phyloP scores from a whole-genome alignment of 92 coral and sea anemone species.

The Pocillopora meandrina region DNA sequence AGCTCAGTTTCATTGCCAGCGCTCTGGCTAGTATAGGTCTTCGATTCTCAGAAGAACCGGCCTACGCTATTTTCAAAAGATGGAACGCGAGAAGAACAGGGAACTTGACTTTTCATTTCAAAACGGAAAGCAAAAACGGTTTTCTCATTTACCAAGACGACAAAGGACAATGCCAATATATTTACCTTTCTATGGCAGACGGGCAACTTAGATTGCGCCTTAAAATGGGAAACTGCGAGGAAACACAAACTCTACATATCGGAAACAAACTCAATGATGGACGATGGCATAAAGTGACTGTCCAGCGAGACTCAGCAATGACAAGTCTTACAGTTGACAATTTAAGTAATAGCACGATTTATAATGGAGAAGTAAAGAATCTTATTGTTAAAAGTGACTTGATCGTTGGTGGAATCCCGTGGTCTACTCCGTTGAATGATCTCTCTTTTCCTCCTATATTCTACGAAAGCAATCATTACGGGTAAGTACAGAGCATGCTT shows the following conservation, averaged over 20 bases:
- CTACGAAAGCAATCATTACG: slow-evolving; percentile 9
- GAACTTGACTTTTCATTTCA: slow-evolving; percentile 53
- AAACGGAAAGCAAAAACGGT: slow-evolving; percentile 45
- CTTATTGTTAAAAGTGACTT: slow-evolving; percentile 31
- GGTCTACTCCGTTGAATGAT: slow-evolving; percentile 23
- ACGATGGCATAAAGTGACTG: slow-evolving; percentile 60
- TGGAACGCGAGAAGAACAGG: slow-evolving; percentile 67
- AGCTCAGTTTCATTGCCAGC: slow-evolving; percentile 30
- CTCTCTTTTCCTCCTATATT: slow-evolving; percentile 29
- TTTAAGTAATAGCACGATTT: slow-evolving; percentile 17
- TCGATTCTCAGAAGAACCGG: slow-evolving; percentile 47
- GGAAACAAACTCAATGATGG: slow-evolving; percentile 57
- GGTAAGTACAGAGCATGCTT: slow-evolving; percentile 13
- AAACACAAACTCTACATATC: slow-evolving; percentile 31
- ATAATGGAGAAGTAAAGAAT: not conserved
- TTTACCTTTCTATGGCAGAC: slow-evolving; percentile 50
- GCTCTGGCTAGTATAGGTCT: slow-evolving; percentile 53
- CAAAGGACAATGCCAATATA: slow-evolving; percentile 42
- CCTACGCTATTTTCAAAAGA: slow-evolving; percentile 61
- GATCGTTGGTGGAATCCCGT: slow-evolving; percentile 28
- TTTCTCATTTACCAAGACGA: slow-evolving; percentile 65
- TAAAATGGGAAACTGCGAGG: slow-evolving; percentile 52
- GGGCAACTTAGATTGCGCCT: slow-evolving; percentile 55
- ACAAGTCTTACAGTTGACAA: slow-evolving; percentile 55
- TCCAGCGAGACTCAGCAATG: slow-evolving; percentile 38